These are phyloP conservation scores for Glaucidium brasilianum DNA, from an alignment of 2,113 vertebrate genomes.

Conservation along the genomic window DNA sequence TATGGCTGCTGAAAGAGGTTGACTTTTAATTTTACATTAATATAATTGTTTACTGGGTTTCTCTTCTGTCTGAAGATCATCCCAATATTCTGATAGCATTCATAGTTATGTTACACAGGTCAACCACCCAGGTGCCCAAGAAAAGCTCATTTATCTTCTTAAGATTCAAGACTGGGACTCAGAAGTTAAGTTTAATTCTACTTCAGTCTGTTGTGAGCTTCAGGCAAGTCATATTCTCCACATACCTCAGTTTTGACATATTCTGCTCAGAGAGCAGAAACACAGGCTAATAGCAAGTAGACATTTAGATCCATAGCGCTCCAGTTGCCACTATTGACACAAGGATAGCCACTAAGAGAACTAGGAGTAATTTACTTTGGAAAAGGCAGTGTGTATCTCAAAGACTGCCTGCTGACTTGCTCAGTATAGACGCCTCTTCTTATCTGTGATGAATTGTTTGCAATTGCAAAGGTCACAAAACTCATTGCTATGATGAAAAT, in stretches of 20 bases:
- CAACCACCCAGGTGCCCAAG: not conserved
- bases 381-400: not conserved
- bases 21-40: not conserved
- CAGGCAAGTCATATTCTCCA: not conserved
- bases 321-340: not conserved
- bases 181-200: not conserved
- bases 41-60: not conserved
- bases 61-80: not conserved
- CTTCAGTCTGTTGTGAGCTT: not conserved
- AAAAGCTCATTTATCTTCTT: not conserved
- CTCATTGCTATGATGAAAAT: not conserved
- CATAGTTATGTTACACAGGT: not conserved
- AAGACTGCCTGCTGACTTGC: not conserved
- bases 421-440: not conserved
- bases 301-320: not conserved
- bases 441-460: not conserved
- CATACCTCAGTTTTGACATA: not conserved
- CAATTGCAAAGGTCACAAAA: not conserved
- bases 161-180: not conserved
- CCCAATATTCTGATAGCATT: not conserved
- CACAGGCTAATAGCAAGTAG: not conserved
- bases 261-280: not conserved
- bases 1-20: not conserved
- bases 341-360: not conserved
- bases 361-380: not conserved